phyloP scores from a whole-genome alignment of 2,797 vertebrate species.

The Manis javanica region DNA sequence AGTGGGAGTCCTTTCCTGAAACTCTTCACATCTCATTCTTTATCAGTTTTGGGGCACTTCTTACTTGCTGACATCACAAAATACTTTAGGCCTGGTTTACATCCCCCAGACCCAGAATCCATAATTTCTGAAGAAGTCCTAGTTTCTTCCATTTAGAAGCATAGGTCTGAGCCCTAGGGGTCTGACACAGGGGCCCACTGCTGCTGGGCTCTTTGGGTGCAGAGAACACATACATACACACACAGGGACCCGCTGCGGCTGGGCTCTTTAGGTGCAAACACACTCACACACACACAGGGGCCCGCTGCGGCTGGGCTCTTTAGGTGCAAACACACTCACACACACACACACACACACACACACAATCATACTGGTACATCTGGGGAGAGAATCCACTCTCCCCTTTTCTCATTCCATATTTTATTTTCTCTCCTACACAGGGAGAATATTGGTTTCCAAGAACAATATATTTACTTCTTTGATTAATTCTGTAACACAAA shows the following conservation, averaged over 20 bases:
- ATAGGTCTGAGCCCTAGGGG: background rate
- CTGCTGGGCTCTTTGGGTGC: background rate
- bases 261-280: background rate
- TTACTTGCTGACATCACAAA: background rate
- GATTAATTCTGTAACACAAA: background rate
- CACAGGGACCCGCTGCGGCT: no score
- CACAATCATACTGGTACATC: background rate
- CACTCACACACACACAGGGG: background rate
- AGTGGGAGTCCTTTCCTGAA: background rate
- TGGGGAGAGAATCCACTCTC: background rate
- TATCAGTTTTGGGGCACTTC: background rate
- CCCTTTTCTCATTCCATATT: background rate
- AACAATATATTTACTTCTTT: background rate
- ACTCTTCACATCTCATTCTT: background rate
- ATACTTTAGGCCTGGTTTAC: background rate
- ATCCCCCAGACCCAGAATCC: background rate
- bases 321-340: background rate
- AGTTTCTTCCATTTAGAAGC: background rate
- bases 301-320: background rate
- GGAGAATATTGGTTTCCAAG: background rate
- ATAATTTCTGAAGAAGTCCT: background rate
- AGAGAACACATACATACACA: background rate
- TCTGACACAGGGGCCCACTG: background rate
- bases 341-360: fast-evolving
- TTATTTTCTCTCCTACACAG: background rate